These are phyloP conservation scores for Caenorhabditis parvicauda DNA, from an alignment of 2,888 invertebrate genomes.

Conservation along the genomic window DNA sequence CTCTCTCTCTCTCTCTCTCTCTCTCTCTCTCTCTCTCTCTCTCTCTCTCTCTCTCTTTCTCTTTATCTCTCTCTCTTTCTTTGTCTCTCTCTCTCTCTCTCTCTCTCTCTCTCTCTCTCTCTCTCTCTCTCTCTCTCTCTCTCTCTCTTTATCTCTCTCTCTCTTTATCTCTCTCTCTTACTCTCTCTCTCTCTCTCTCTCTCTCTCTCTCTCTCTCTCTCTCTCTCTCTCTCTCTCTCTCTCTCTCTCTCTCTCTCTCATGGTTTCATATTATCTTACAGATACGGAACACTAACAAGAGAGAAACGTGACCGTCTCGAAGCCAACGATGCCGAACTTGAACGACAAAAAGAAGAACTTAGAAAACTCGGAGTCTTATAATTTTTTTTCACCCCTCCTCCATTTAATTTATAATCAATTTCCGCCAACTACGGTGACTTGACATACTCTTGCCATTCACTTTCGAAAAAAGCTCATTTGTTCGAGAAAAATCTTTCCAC, in stretches of 20 bases:
- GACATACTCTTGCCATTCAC: too few relatives aligned
- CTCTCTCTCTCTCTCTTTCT: background rate
- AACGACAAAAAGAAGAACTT: conserved; percentile 42
- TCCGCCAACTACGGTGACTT: too few relatives aligned
- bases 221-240: background rate
- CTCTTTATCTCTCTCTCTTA: background rate
- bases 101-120: background rate
- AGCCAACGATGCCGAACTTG: conserved; percentile 44
- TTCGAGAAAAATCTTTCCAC: too few relatives aligned
- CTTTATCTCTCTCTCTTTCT: too few relatives aligned
- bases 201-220: background rate
- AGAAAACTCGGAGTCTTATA: conserved; percentile 39
- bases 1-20: background rate
- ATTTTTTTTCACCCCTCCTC: too few relatives aligned
- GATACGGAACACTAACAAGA: conserved; percentile 42
- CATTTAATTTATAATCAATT: too few relatives aligned
- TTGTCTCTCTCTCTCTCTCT: background rate
- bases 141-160: too few relatives aligned
- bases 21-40: background rate
- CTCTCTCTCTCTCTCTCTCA: background rate
- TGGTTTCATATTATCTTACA: too few relatives aligned
- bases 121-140: background rate
- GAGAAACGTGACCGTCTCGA: conserved; percentile 40
- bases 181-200: background rate
- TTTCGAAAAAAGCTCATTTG: too few relatives aligned